Evolutionary conservation across 2,113 vertebrate species (phyloP).

Genomic region (Coracopsis vasa): DNA sequence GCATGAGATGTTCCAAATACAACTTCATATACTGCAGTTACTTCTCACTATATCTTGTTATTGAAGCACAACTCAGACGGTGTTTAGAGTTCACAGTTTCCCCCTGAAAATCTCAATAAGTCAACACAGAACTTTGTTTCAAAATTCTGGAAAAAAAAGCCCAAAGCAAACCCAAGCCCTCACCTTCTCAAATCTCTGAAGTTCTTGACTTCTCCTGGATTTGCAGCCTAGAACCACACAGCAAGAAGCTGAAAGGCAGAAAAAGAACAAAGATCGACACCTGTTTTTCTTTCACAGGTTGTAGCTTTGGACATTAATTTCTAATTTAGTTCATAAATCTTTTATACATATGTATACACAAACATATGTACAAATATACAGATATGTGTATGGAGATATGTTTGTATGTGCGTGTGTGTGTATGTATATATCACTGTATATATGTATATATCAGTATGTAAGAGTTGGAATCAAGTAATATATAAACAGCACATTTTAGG

Average conservation of each 20-base stretch:
- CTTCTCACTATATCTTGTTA: not conserved
- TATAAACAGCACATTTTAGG: not conserved
- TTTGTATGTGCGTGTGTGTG: not conserved
- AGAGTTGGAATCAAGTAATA: not conserved
- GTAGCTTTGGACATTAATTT: not conserved
- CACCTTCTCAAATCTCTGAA: not conserved
- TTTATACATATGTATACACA: not conserved
- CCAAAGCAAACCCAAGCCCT: fast-evolving
- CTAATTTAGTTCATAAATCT: not conserved
- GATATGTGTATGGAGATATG: not conserved
- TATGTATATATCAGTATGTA: not conserved
- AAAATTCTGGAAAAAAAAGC: not conserved
- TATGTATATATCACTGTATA: not conserved
- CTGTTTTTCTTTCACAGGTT: not conserved
- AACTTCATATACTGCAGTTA: not conserved
- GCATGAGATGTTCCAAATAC: not conserved
- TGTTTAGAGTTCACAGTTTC: not conserved
- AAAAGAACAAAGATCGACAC: not conserved
- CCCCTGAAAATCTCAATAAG: not conserved
- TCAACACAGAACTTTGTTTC: not conserved
- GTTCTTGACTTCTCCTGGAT: not conserved
- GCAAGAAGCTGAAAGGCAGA: not conserved
- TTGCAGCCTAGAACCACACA: not conserved
- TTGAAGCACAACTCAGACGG: not conserved
- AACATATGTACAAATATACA: not conserved